Percentiles rank a stretch among this genome's conserved stretches.
Evolutionary conservation across 2,888 invertebrate genomes (phyloP).

Genomic region (Amphipyra berbera): DNA sequence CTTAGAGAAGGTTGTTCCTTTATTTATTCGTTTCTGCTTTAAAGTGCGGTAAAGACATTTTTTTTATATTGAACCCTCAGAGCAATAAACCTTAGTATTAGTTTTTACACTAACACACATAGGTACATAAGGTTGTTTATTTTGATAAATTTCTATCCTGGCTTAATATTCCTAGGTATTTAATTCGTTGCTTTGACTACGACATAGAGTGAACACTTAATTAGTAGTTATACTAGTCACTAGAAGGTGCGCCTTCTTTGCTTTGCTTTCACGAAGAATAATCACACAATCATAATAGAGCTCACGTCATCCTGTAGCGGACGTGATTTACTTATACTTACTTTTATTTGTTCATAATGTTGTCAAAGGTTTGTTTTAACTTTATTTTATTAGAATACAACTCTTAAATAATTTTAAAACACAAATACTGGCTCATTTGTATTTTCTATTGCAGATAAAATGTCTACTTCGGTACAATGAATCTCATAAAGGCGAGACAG

Average conservation of each 20-base stretch:
- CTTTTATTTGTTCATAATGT: slow-evolving; percentile 11
- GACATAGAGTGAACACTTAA: slow-evolving; percentile 34
- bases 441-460: slow-evolving; percentile 33
- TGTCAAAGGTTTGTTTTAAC: slow-evolving; percentile 21
- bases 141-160: too few relatives aligned
- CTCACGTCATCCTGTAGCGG: background rate
- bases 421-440: background rate
- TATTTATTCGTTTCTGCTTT: too few relatives aligned
- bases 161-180: background rate
- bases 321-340: slow-evolving; percentile 2
- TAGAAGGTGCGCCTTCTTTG: too few relatives aligned
- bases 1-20: too few relatives aligned
- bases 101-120: too few relatives aligned
- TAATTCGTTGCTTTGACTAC: slow-evolving; percentile 19
- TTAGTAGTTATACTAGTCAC: background rate
- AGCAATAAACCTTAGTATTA: too few relatives aligned
- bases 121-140: too few relatives aligned
- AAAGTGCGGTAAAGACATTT: too few relatives aligned
- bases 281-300: background rate
- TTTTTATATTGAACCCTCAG: too few relatives aligned
- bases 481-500: background rate
- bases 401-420: too few relatives aligned
- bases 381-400: background rate
- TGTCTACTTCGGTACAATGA: slow-evolving; percentile 3
- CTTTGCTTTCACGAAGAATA: slow-evolving; percentile 12